These are phyloP conservation scores for Bombyx mori DNA, from an alignment of 1,140 invertebrate genomes.

Conservation along the genomic window DNA sequence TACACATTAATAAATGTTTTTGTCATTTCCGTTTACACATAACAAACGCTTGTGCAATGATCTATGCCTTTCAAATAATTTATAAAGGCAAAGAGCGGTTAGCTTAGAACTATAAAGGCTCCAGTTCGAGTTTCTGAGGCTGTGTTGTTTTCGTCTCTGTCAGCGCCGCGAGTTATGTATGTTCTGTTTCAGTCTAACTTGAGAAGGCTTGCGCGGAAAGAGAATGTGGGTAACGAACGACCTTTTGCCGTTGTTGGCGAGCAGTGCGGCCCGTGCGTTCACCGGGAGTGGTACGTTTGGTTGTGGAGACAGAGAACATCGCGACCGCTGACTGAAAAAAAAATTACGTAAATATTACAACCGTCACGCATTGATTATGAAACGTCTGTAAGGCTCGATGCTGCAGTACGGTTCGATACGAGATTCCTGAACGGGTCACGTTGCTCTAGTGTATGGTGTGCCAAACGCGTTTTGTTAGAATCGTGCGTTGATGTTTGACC, in stretches of 20 bases:
- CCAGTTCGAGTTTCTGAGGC: conserved; percentile 61
- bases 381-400: conserved; percentile 38
- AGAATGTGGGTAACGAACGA: conserved; percentile 70
- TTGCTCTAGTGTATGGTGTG: conserved; percentile 28
- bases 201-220: conserved; percentile 68
- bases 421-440: conserved; percentile 10
- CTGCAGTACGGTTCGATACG: conserved; percentile 18
- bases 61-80: conserved; percentile 59
- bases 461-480: conserved; percentile 37
- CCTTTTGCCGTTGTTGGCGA: conserved; percentile 63
- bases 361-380: conserved; percentile 59
- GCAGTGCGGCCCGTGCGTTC: conserved; percentile 65
- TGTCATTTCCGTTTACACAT: conserved; percentile 48
- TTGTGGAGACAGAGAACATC: conserved; percentile 33
- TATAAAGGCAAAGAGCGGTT: conserved; percentile 56
- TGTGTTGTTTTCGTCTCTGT: conserved; percentile 34
- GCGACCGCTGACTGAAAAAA: conserved; percentile 49
- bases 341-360: conserved; percentile 69
- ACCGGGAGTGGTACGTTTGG: conserved; percentile 43
- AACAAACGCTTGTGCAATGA: conserved; percentile 51
- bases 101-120: conserved; percentile 66
- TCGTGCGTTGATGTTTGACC: conserved; percentile 53
- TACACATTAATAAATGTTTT: conserved; percentile 20
- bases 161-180: conserved; percentile 17
- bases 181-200: conserved; percentile 42